Base-by-base conservation (phyloP, 2,113 vertebrate species). In the Sorex fumeus region DNA sequence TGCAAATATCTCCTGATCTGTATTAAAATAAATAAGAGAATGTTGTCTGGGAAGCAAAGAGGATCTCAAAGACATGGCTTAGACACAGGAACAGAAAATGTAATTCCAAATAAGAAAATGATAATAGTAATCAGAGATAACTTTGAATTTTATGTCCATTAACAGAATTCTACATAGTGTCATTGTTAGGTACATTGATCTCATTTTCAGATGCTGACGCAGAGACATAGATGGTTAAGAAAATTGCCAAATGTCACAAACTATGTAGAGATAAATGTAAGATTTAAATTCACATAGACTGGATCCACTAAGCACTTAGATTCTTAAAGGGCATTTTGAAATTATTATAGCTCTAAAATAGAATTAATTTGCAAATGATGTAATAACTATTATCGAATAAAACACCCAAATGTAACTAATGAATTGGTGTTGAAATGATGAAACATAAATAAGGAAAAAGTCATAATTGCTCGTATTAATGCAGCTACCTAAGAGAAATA, bases 191-290 rank as follows among this genome's bases (percentile, higher is more conserved):
- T 43, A n/a, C 47, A 47, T 25, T 45, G 13, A 72, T 43, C 18
- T 19, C 16, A 9, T 64, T 84, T 89, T 87, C 76, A 84, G 45
- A 80, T 25, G 6, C 84, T 64, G 27, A 89, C 84, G 81, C 19
- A 9, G 50, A 81, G 25, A 70, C 30, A 13, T n/a, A 32, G 75
- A 72, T 83, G 12, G 2, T 88, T 45, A 53, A 76, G 2, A 9
- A 60, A 47, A 47, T 43, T 82, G 18, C 53, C 30, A 23, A 53
- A 74, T 12, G 6, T 72, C 72, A 69, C 66, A 76, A 30, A 43
- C 53, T 66, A 27, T 8, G 70, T 27, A 84, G 60, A 86, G 43
- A 86, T 69, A 88, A 21, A 88, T 30, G 5, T 21, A 74, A 88
- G 21, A 86, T 83, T 45, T 45, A 64, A 82, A 69, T 21, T 19